Percentiles rank a stretch among this genome's conserved stretches.
phyloP scores from a whole-genome alignment of 2,888 invertebrate genomes.

The Cheilosia vernalis region DNA sequence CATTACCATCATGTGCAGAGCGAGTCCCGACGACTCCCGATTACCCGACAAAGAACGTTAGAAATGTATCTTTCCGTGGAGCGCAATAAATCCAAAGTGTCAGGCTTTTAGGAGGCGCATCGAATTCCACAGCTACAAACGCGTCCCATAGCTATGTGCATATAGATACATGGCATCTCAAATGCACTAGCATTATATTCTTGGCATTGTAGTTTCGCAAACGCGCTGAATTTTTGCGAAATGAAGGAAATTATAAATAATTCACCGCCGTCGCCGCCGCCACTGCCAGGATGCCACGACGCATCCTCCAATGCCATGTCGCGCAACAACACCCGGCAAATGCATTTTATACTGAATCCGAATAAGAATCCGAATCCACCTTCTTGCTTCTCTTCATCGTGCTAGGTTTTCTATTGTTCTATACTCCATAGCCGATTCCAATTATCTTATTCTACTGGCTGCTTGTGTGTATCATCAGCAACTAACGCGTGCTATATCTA shows the following conservation, averaged over 20 bases:
- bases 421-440: conserved; percentile 64
- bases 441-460: conserved; percentile 58
- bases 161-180: conserved; percentile 16
- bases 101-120: conserved; percentile 77
- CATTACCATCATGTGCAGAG: conserved; percentile 66
- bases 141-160: neutral
- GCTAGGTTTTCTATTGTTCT: conserved; percentile 64
- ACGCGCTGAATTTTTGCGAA: conserved; percentile 69
- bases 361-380: conserved; percentile 18
- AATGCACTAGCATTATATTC: conserved; percentile 70
- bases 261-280: conserved; percentile 62
- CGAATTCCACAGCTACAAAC: conserved; percentile 66
- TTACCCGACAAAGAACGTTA: conserved; percentile 79
- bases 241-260: conserved; percentile 76
- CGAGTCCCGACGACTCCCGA: conserved; percentile 29
- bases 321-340: conserved; percentile 28
- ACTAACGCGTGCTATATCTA: conserved; percentile 4
- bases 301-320: conserved; percentile 48
- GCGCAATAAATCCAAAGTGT: conserved; percentile 83
- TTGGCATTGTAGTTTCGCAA: conserved; percentile 66
- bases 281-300: conserved; percentile 48
- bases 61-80: conserved; percentile 80
- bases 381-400: conserved; percentile 16
- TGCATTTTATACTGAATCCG: conserved; percentile 32
- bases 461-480: conserved; percentile 17